Evolutionary conservation across 2,113 vertebrate species (phyloP), one percentile per base, ranked within the genome.

Genomic region (Atlantisia rogersi): DNA sequence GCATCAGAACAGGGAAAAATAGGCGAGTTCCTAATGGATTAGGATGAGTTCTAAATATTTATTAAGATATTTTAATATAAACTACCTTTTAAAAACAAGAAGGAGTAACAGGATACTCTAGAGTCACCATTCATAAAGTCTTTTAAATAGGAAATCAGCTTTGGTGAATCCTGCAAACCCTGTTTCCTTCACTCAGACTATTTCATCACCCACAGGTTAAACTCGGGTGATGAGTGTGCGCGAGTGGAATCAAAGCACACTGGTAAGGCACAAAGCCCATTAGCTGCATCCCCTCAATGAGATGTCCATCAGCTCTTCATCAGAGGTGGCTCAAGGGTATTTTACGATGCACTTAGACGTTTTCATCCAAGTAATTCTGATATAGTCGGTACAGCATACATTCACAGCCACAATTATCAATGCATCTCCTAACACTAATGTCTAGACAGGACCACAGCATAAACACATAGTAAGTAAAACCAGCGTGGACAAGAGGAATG

Each of bases 181-280:
- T 28, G 22, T 42, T 87, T 82, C 67, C 48, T 53, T 62, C 63
- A 58, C 40, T 39, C 63, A 68, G 46, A 32, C 46, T 77, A 55
- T 46, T 80, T 70, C 48, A 77, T 31, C 44, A 35, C 29, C 31
- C 25, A 62, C 21, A 59, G 50, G 2, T 14, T 52, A 81, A 89
- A 68, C 39, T 67, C 65, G 63, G 69, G 65, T 0, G 2, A 55
- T 1, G 12, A 2, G 25, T 0, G 1, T 10, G 39, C 9, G 25
- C 0, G 13, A 58, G 39, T 76, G 32, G 50, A 91, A 91, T 26
- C 69, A 77, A 67, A 94, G 52, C 44, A 65, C 81, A 46, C 21
- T 56, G 60, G 28, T 8, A 39, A 35, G 87, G 69, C 62, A 87
- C 52, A 76, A 90, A 62, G 62, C 62, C 29, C 82, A 64, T 55